Evolutionary conservation across 2,113 vertebrate genomes (phyloP), one percentile per base, ranked within the genome.

Genomic region (Strix aluco): DNA sequence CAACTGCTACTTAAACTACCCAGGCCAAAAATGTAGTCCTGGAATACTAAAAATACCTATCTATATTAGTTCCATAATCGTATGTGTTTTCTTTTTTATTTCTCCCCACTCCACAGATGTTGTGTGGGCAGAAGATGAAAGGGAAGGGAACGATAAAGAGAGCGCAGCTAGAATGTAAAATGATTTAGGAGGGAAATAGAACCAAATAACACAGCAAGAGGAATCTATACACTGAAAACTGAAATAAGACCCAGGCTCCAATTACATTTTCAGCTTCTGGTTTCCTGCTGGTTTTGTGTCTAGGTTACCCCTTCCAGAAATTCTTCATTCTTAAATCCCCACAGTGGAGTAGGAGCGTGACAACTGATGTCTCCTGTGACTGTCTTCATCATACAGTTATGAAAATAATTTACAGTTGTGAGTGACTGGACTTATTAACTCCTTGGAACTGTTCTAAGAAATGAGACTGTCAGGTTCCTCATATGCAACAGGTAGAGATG

Each of bases 401-500:
- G 59, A 92, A 96, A 97, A 93, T 75, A 14, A 54, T 62, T 69
- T 83, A 42, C 71, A 72, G 25, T 61, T 74, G 15, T 84, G 78
- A 91, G 70, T 54, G 78, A 75, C 57, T 71, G 70, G 95, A 81
- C 54, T 95, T 77, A 30, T 61, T 73, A 85, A 80, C 23, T 92
- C 54, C 59, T 70, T 4, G 1, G 17, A 85, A 88, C 49, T 49
- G 6, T 94, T 93, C 20, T 65, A 51, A 66, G 85, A 85, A 93
- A 62, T 70, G 47, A 83, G 38, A 80, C 58, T 75, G 27, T 79
- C 81, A 86, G 38, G 73, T 83, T 97, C 72, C 81, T 75, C 63
- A 44, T 72, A 46, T 0, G 5, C 83, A 94, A 96, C 95, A 97
- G 92, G 95, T 95, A 69, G 73, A 88, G 83, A 57, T 89, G 73